A percentile compares a stretch with the other conserved stretches of the same genome.
These are phyloP conservation scores for Kryptopterus vitreolus DNA, from an alignment of 2,797 vertebrate genomes.

Conservation along the genomic window DNA sequence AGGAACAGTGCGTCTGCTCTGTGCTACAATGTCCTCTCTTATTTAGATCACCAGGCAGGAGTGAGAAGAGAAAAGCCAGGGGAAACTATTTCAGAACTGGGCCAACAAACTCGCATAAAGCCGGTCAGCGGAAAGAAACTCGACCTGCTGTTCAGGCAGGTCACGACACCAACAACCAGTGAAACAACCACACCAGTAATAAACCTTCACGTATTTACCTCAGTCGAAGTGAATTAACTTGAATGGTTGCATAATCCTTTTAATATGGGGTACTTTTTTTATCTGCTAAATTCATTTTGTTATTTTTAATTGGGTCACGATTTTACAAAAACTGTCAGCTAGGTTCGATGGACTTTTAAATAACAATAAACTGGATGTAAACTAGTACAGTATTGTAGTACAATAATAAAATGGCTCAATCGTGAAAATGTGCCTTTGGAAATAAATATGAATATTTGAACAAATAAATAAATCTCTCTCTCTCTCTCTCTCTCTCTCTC, in stretches of 20 bases:
- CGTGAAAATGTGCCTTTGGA: no score
- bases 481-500: no score
- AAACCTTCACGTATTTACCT: background rate
- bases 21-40: conserved; percentile 14
- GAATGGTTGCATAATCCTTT: background rate
- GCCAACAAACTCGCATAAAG: conserved; percentile 34
- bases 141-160: background rate
- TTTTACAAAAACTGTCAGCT: no score
- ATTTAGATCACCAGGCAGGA: conserved; percentile 45
- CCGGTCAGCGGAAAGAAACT: conserved; percentile 24
- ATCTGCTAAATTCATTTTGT: no score
- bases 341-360: no score
- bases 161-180: background rate
- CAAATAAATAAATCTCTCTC: no score
- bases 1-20: background rate
- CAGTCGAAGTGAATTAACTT: background rate
- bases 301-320: background rate
- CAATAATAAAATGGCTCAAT: no score
- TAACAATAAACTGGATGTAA: no score
- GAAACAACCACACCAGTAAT: background rate
- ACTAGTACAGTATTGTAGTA: no score
- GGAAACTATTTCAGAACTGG: conserved; percentile 43
- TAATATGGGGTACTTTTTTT: background rate
- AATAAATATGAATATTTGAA: no score
- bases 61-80: conserved; percentile 34